Base-by-base conservation (phyloP, 2,888 invertebrate species). In the Rhagophthalmus giganteus region DNA sequence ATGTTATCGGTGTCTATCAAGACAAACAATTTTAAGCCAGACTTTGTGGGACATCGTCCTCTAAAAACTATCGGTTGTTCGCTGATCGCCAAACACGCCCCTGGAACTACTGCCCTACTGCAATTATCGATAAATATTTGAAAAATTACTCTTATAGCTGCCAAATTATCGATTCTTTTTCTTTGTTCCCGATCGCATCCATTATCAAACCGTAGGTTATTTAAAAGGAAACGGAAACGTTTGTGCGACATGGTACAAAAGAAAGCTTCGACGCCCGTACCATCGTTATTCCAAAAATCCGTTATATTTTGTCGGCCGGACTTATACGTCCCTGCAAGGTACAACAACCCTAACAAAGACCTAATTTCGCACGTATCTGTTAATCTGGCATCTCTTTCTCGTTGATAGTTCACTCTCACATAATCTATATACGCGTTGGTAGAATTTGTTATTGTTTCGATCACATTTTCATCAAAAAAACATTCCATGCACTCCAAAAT, bases 41-140 rank as follows among this genome's bases (percentile, higher is more conserved):
- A 40, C 13, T 24, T 20, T n/a, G 3, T 14, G 14, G 40, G 31
- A 33, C 63, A 65, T 6, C 54, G 41, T 11, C 54, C 57, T 33
- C 47, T 45, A 35, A 61, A 57, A 12, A 44, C 38, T 32, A 41
- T 49, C 8, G 58, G 31, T 41, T 58, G 55, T 38, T 60, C 59
- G 37, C 61, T 58, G 20, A 58, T 44, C 35, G 57, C 63, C 6
- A 63, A 56, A 34, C 58, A 56, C 35, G 25, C 33, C 15, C 4
- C 10, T 8, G 33, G 44, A 9, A 24, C 13, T 4, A 13, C 1
- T 8, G 7, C n/a, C 8, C 45, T 27, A 39, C 57, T 53, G 28
- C 61, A 65, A 35, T 62, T 63, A 11, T 46, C 33, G 10, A 66
- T 55, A 54, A 67, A 63, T 15, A 38, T 37, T 48, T 57, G 55